Conservation (phyloP, 1,140 invertebrate genomes). For the Brachionus manjavacas region DNA sequence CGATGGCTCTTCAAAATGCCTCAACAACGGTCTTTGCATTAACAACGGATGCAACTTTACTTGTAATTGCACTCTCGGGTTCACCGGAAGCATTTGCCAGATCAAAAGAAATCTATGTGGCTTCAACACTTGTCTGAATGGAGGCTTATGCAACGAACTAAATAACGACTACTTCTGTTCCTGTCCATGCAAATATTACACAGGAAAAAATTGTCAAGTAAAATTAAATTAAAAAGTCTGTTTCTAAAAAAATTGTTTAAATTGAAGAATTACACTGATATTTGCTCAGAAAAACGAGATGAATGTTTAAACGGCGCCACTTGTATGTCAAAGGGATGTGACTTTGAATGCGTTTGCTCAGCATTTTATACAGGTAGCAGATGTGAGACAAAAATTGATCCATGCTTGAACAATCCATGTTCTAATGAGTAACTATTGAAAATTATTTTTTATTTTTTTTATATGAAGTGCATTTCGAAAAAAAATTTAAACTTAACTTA, state of each 20-base stretch:
- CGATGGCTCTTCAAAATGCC: neutral
- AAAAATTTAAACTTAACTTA: too few relatives aligned
- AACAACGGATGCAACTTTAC: neutral
- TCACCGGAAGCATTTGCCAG: slow-evolving; percentile 33
- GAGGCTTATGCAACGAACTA: neutral
- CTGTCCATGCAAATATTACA: slow-evolving; percentile 43
- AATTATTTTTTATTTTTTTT: neutral
- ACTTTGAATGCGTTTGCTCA: slow-evolving; percentile 58
- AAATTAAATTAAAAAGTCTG: slow-evolving; percentile 80
- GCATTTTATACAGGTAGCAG: slow-evolving; percentile 64
- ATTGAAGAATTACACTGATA: neutral
- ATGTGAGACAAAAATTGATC: slow-evolving; percentile 59
- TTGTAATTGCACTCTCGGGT: slow-evolving; percentile 26
- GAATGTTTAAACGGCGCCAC: slow-evolving; percentile 55
- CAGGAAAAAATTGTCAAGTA: slow-evolving; percentile 52
- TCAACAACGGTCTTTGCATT: slow-evolving; percentile 21
- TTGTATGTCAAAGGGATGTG: slow-evolving; percentile 72
- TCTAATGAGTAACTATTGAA: slow-evolving; percentile 46
- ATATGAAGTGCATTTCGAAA: too few relatives aligned
- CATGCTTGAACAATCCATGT: slow-evolving; percentile 45
- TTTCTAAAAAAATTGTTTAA: neutral
- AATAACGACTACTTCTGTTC: slow-evolving; percentile 36
- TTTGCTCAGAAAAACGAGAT: neutral
- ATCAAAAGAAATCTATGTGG: neutral
- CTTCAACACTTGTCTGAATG: slow-evolving; percentile 18